These are phyloP conservation scores for Xiphorhynchus elegans DNA, from an alignment of 2,113 vertebrate species.

Conservation along the genomic window DNA sequence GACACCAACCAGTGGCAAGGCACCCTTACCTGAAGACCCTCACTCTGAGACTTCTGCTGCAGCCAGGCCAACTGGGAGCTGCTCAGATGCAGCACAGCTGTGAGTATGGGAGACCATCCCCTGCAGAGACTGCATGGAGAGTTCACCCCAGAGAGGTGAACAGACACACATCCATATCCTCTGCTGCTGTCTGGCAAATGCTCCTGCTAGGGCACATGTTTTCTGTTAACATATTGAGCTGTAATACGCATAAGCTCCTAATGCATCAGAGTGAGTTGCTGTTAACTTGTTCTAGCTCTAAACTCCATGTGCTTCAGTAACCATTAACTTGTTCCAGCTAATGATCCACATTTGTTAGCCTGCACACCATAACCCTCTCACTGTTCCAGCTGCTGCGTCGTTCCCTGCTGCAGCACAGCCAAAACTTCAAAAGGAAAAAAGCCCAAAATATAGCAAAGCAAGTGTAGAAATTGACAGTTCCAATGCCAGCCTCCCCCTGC, in stretches of 20 bases:
- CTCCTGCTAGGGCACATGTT: not conserved
- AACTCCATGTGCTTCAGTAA: conserved; percentile 19
- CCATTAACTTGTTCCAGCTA: conserved; percentile 47
- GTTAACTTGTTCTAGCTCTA: conserved; percentile 35
- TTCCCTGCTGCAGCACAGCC: not conserved
- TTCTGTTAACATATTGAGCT: not conserved
- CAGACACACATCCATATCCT: not conserved
- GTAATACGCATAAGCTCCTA: not conserved
- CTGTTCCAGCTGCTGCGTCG: not conserved
- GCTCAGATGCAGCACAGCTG: not conserved
- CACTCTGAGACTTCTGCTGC: not conserved
- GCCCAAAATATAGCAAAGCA: rapidly evolving
- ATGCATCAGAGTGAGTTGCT: not conserved
- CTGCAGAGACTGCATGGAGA: rapidly evolving
- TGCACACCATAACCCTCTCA: not conserved
- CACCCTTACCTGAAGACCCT: not conserved
- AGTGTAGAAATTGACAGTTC: not conserved
- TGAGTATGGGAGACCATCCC: not conserved
- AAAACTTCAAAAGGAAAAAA: not conserved
- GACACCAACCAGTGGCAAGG: not conserved
- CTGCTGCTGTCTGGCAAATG: not conserved
- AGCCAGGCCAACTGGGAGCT: not conserved
- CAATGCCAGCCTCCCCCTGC: not conserved
- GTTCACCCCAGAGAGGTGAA: not conserved
- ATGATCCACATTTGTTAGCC: conserved; percentile 2